Evolutionary conservation across 2,797 vertebrate genomes (phyloP).

Genomic region (Tamandua tetradactyla): DNA sequence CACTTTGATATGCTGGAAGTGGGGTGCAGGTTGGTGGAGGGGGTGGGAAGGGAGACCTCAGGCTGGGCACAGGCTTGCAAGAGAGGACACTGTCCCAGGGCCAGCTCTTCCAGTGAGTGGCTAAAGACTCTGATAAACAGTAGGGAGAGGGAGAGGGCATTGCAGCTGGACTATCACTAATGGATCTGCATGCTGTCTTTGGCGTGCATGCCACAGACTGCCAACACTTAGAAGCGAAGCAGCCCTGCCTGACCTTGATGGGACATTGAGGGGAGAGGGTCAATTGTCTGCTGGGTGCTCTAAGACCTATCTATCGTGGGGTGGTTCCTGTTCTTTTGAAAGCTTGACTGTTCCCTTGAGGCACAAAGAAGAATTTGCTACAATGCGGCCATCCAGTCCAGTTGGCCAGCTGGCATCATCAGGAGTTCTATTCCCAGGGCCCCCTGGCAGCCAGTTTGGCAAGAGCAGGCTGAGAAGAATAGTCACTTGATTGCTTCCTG

Average conservation of each 20-base stretch:
- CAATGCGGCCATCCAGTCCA: not conserved
- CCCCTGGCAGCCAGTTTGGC: slow-evolving; percentile 58
- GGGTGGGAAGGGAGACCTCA: not conserved
- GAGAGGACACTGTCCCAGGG: not conserved
- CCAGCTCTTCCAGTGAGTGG: not conserved
- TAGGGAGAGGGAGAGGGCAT: not conserved
- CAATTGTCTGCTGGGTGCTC: not conserved
- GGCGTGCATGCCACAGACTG: not conserved
- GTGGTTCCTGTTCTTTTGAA: not conserved
- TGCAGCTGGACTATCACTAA: not conserved
- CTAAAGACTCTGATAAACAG: not conserved
- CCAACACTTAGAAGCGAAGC: not conserved
- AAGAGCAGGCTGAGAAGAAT: not conserved
- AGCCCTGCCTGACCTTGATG: not conserved
- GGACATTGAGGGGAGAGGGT: not conserved
- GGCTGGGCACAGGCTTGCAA: not conserved
- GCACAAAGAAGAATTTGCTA: not conserved
- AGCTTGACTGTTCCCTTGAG: slow-evolving; percentile 3
- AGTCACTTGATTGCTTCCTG: slow-evolving; percentile 67
- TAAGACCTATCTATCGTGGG: not conserved
- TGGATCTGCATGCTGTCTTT: not conserved
- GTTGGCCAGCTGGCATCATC: slow-evolving; percentile 57
- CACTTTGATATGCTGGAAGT: not conserved
- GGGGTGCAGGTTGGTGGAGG: not conserved
- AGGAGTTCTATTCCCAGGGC: slow-evolving; percentile 47